A percentile compares a stretch with the other conserved stretches of the same genome.
Evolutionary conservation across 1,140 invertebrate genomes (phyloP).

Genomic region (Anagrus nilaparvatae): DNA sequence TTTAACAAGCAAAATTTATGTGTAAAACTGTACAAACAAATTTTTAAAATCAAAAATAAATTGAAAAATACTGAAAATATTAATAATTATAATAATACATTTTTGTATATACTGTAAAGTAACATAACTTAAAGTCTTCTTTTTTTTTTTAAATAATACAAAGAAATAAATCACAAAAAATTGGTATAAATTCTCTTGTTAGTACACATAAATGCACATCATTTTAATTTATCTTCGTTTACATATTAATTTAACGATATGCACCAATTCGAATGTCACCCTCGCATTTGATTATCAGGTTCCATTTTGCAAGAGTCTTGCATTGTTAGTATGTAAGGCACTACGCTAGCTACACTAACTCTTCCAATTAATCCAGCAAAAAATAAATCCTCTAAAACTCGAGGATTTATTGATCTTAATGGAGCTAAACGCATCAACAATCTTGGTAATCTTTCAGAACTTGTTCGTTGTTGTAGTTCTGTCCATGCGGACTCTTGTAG

Average conservation of each 20-base stretch:
- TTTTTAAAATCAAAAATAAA: too few species aligned
- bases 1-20: too few species aligned
- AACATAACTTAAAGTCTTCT: not conserved
- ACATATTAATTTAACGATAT: too few species aligned
- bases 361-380: constrained; percentile 86
- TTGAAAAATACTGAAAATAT: too few species aligned
- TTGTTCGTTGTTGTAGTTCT: constrained; percentile 54
- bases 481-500: constrained; percentile 65
- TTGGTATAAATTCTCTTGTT: too few species aligned
- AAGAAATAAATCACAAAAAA: constrained; percentile 7
- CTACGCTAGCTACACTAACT: constrained; percentile 83
- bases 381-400: constrained; percentile 84
- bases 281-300: constrained; percentile 34
- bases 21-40: too few species aligned
- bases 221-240: too few species aligned
- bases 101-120: not conserved
- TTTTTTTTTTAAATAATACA: not conserved
- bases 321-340: constrained; percentile 85
- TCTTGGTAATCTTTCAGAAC: constrained; percentile 53
- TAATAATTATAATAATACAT: too few species aligned
- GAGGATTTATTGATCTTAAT: constrained; percentile 64
- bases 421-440: constrained; percentile 66
- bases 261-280: constrained; percentile 7
- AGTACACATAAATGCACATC: too few species aligned
- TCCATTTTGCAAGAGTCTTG: constrained; percentile 40